Percentiles rank a stretch among this genome's conserved stretches.
These are phyloP conservation scores for Styela clava DNA, from an alignment of 23 tunicate genomes.

Conservation along the genomic window DNA sequence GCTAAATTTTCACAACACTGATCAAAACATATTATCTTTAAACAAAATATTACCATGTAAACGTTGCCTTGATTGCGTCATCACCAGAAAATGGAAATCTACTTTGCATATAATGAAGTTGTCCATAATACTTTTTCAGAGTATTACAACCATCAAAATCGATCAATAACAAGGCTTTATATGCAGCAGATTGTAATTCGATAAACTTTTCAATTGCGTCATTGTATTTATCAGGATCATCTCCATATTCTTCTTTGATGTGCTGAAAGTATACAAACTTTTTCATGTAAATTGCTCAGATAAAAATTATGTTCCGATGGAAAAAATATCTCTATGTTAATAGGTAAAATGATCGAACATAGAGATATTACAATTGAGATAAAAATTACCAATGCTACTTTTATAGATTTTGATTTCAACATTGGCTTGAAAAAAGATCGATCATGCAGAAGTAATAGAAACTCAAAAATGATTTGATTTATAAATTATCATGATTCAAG, in stretches of 20 bases:
- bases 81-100: slow-evolving; percentile 88
- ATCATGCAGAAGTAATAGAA: too few species aligned
- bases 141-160: slow-evolving; percentile 86
- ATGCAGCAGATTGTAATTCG: slow-evolving; percentile 71
- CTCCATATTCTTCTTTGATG: slow-evolving; percentile 64
- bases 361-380: too few species aligned
- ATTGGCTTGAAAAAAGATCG: too few species aligned
- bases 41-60: slow-evolving; percentile 84
- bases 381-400: too few species aligned
- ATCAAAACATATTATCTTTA: too few species aligned
- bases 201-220: slow-evolving; percentile 58
- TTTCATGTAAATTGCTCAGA: too few species aligned
- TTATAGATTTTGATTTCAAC: too few species aligned
- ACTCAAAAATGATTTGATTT: too few species aligned
- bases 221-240: slow-evolving; percentile 79
- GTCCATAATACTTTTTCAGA: slow-evolving; percentile 87
- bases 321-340: too few species aligned
- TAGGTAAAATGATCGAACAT: neutral
- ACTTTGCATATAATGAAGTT: slow-evolving; percentile 94
- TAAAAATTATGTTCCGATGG: neutral
- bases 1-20: too few species aligned
- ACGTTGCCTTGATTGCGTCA: slow-evolving; percentile 46
- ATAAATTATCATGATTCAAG: too few species aligned
- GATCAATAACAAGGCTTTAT: slow-evolving; percentile 43
- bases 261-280: slow-evolving; percentile 41